phyloP scores from a whole-genome alignment of 2,797 vertebrate genomes.

The Salarias fasciatus region DNA sequence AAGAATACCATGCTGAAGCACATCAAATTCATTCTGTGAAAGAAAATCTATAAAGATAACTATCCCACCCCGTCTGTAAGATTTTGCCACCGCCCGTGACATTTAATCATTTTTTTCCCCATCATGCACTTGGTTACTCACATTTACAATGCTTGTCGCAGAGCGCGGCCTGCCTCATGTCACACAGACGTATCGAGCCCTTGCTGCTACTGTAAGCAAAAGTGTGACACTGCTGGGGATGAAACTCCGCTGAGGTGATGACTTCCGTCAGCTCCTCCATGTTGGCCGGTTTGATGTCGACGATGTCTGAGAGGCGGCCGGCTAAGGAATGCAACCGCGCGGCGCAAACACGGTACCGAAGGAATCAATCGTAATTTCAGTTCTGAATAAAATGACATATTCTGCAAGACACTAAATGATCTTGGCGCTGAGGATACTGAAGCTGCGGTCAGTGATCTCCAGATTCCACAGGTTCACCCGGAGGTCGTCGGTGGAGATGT shows the following conservation, averaged over 20 bases:
- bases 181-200: constrained; percentile 96
- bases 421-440: constrained; percentile 89
- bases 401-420: too few species aligned
- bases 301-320: constrained; percentile 87
- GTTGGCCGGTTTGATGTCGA: constrained; percentile 97
- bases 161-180: constrained; percentile 93
- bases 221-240: constrained; percentile 96
- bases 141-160: constrained; percentile 97
- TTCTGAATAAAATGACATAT: too few species aligned
- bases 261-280: constrained; percentile 99
- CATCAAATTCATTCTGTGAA: neutral
- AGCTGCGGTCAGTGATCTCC: constrained; percentile 96
- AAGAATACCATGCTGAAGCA: neutral
- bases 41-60: neutral
- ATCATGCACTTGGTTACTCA: constrained; percentile 77
- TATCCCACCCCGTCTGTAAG: neutral
- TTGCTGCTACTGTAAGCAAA: constrained; percentile 99
- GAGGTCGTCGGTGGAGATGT: constrained; percentile 96
- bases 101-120: constrained; percentile 1
- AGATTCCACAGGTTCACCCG: constrained; percentile 97
- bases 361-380: too few species aligned
- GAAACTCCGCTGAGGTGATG: constrained; percentile 97
- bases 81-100: neutral
- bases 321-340: constrained; percentile 79
- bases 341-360: too few species aligned